Percentiles rank a stretch among this genome's conserved stretches.
Conservation (phyloP, 2,113 vertebrate genomes). For the Tachuris rubrigastra region DNA sequence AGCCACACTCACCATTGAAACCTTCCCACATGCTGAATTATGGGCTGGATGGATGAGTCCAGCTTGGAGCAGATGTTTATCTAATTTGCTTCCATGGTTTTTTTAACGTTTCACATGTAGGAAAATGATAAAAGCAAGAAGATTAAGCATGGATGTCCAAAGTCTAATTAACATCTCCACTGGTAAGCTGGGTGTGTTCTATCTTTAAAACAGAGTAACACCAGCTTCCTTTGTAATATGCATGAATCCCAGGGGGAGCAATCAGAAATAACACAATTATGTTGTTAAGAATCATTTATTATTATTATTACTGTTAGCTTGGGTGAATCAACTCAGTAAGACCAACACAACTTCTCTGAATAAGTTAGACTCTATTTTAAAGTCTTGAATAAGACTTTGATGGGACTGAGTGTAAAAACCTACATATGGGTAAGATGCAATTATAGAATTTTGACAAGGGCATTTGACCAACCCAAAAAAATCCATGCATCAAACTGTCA, state of each 20-base stretch:
- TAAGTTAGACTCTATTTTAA: not conserved
- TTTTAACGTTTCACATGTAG: conserved; percentile 8
- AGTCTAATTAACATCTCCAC: conserved; percentile 15
- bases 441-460: conserved; percentile 30
- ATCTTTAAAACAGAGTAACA: conserved; percentile 16
- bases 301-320: not conserved
- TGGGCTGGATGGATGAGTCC: not conserved
- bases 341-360: not conserved
- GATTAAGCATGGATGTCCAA: conserved; percentile 17
- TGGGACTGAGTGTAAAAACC: not conserved
- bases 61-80: conserved; percentile 33
- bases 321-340: not conserved
- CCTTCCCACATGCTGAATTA: conserved; percentile 2
- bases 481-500: conserved; percentile 50
- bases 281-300: not conserved
- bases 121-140: conserved; percentile 16
- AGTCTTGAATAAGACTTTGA: not conserved
- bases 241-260: not conserved
- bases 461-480: conserved; percentile 13
- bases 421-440: not conserved
- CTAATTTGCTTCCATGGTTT: not conserved
- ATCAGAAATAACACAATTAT: not conserved
- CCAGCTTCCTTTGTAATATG: not conserved
- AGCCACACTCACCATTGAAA: conserved; percentile 6
- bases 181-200: not conserved